Evolutionary conservation across 2,888 invertebrate genomes (phyloP), one percentile per base, ranked within the genome.

Genomic region (Sarcophaga carnaria): DNA sequence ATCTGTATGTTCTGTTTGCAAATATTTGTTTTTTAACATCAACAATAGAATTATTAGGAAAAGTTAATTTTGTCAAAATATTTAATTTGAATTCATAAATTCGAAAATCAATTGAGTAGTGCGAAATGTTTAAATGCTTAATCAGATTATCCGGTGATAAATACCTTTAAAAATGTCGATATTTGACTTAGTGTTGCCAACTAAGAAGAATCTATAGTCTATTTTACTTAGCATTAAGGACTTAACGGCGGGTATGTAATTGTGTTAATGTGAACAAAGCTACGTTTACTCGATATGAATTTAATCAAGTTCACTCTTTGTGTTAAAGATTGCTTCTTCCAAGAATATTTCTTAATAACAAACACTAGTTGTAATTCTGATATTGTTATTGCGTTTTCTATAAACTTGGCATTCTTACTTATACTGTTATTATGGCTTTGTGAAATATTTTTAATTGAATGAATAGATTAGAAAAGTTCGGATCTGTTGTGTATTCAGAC

Each of bases 161-260:
- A 69, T 20, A 20, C 20, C 47, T 69, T 69, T 69, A 1, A 69
- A 22, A 5, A 69, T 17, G 20, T 47, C 45, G 10, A 69, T n/a
- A 47, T 45, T 69, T 17, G 66, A 66, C 27, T 66, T 66, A 8
- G 66, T 12, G n/a, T 66, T 66, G 12, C 66, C 66, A 66, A 27
- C 27, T 66, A 66, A 17, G 37, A 66, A 66, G 4, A 17, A 37
- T 12, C 11, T 45, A 22, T 69, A 47, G 27, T 47, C 67, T 22
- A 69, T 69, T 60, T 71, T 71, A 12, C 27, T 71, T 8, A 71
- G 25, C 4, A 60, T 17, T 11, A 71, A 27, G 6, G 27, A 2
- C 27, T 27, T 71, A 27, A n/a, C 27, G 8, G 60, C 22, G 22
- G 22, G 17, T 59, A 71, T 17, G 37, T 54, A 3, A 27, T 2